phyloP scores from a whole-genome alignment of 2,113 vertebrate species.

The Sander vitreus region DNA sequence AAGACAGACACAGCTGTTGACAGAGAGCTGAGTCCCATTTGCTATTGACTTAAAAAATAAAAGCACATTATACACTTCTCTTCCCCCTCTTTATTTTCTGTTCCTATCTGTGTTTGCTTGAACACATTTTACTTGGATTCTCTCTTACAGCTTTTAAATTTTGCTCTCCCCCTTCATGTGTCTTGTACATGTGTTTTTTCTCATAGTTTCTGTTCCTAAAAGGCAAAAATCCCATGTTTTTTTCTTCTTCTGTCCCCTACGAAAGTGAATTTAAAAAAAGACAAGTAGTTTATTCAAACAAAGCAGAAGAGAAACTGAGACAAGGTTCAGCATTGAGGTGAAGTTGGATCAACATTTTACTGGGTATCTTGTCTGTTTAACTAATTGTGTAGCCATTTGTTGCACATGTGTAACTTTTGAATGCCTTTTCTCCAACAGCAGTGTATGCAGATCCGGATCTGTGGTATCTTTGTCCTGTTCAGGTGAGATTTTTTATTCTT shows the following conservation, averaged over 20 bases:
- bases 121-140: background rate
- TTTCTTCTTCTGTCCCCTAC: conserved; percentile 34
- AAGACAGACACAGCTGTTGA: background rate
- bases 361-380: conserved; percentile 7
- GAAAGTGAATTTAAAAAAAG: conserved; percentile 16
- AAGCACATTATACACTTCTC: background rate
- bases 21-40: background rate
- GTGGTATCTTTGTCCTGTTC: conserved; percentile 85
- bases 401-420: background rate
- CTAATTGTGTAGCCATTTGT: background rate
- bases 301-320: conserved; percentile 19
- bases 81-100: background rate
- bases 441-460: conserved; percentile 69
- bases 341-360: conserved; percentile 6
- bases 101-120: background rate
- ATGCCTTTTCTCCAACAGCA: conserved; percentile 47
- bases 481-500: conserved; percentile 73
- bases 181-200: background rate
- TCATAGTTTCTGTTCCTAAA: conserved; percentile 63
- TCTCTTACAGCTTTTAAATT: background rate
- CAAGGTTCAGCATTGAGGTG: background rate
- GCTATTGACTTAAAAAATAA: background rate
- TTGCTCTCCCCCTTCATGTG: background rate
- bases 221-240: conserved; percentile 39
- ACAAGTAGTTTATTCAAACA: conserved; percentile 1